A percentile compares a stretch with the other conserved stretches of the same genome.
Conservation (phyloP, 2,888 invertebrate genomes). For the Melinaea marsaeus region DNA sequence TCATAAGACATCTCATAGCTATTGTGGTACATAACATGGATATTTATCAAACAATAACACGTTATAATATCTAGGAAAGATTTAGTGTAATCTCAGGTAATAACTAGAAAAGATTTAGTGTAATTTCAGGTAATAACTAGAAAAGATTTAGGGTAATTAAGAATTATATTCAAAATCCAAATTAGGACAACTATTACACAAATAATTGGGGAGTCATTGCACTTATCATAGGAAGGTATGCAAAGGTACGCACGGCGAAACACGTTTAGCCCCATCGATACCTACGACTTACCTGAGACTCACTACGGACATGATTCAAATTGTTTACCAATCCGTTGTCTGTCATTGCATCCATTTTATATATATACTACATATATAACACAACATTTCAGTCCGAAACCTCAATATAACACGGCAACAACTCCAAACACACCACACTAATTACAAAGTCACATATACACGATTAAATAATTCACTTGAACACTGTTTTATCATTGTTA, state of each 20-base stretch:
- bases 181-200: constrained; percentile 37
- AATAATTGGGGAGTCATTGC: constrained; percentile 66
- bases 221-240: constrained; percentile 68
- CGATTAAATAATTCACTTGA: constrained; percentile 30
- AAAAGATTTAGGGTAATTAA: neutral
- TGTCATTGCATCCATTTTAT: constrained; percentile 69
- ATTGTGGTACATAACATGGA: too few species aligned
- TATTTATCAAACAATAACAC: too few species aligned
- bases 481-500: constrained; percentile 25
- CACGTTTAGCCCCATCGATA: constrained; percentile 68
- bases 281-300: constrained; percentile 72
- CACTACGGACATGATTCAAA: constrained; percentile 73
- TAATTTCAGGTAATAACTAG: too few species aligned
- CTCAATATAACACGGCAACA: constrained; percentile 36
- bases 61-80: too few species aligned
- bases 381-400: constrained; percentile 48
- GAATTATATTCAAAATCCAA: constrained; percentile 2
- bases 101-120: too few species aligned
- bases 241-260: constrained; percentile 50
- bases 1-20: too few species aligned
- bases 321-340: constrained; percentile 74
- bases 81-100: too few species aligned
- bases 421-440: constrained; percentile 45
- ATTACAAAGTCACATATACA: constrained; percentile 44
- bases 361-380: constrained; percentile 57